Evolutionary conservation across 2,113 vertebrate species (phyloP).

Genomic region (Psittacara wagleri): DNA sequence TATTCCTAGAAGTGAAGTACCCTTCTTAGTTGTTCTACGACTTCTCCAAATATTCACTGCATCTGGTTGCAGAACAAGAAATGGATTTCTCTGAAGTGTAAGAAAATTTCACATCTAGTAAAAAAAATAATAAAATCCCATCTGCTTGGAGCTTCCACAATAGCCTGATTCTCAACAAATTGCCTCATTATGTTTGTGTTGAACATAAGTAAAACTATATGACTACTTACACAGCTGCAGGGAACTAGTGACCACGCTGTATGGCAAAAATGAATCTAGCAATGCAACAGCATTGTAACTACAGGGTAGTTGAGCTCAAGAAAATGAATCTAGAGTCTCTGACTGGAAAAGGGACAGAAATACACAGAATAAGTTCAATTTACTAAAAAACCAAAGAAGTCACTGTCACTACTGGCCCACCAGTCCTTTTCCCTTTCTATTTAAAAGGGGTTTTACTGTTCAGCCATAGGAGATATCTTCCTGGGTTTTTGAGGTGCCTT

Average conservation of each 20-base stretch:
- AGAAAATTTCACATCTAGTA: slow-evolving; percentile 2
- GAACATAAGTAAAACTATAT: neutral
- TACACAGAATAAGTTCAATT: neutral
- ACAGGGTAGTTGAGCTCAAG: neutral
- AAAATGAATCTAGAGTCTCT: neutral
- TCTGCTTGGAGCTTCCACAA: neutral
- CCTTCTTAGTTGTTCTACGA: neutral
- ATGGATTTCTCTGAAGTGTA: neutral
- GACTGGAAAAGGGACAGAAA: neutral
- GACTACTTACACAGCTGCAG: neutral
- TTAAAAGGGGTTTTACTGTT: neutral
- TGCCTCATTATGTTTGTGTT: neutral
- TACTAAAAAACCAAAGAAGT: neutral
- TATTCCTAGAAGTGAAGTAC: neutral
- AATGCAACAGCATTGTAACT: neutral
- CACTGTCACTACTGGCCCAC: neutral
- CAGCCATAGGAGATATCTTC: neutral
- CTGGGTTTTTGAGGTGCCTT: neutral
- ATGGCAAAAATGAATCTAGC: neutral
- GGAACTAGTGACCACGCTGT: neutral
- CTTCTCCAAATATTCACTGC: neutral
- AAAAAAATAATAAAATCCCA: neutral
- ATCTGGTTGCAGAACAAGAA: neutral
- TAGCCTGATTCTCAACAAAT: neutral
- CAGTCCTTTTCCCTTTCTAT: neutral